A percentile compares a stretch with the other conserved stretches of the same genome.
Evolutionary conservation across 2,888 invertebrate genomes (phyloP).

Genomic region (Rhagonycha lutea): DNA sequence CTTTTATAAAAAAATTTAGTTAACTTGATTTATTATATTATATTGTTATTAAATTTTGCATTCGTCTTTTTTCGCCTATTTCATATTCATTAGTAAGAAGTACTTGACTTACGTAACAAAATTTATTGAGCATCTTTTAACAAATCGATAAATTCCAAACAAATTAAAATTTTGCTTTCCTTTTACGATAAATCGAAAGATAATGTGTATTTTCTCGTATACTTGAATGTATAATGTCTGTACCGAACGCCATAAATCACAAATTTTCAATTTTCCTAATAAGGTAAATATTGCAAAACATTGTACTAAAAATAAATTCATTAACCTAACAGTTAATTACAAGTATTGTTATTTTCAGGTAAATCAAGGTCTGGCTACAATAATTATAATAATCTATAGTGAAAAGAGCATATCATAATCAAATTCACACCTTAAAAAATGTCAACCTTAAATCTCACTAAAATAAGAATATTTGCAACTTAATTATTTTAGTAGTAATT

Average conservation of each 20-base stretch:
- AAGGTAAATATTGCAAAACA: background rate
- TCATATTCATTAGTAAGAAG: background rate
- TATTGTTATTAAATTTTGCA: background rate
- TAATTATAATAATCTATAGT: background rate
- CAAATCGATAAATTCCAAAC: background rate
- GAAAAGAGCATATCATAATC: background rate
- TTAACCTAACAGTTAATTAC: background rate
- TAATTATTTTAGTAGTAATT: background rate
- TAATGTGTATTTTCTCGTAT: background rate
- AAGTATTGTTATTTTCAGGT: background rate
- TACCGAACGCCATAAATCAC: background rate
- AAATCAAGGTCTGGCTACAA: background rate
- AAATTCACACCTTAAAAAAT: background rate
- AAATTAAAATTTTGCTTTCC: conserved; percentile 9
- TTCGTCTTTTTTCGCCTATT: background rate
- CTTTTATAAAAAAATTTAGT: too few species aligned
- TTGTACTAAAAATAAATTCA: background rate
- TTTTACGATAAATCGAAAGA: conserved; percentile 3
- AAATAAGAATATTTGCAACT: background rate
- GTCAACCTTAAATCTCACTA: background rate
- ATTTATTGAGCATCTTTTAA: background rate
- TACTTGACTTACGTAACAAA: background rate
- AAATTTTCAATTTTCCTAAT: background rate
- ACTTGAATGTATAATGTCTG: background rate
- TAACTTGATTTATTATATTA: too few species aligned